Conservation (phyloP, 2,113 vertebrate genomes). For the Notechis scutatus region DNA sequence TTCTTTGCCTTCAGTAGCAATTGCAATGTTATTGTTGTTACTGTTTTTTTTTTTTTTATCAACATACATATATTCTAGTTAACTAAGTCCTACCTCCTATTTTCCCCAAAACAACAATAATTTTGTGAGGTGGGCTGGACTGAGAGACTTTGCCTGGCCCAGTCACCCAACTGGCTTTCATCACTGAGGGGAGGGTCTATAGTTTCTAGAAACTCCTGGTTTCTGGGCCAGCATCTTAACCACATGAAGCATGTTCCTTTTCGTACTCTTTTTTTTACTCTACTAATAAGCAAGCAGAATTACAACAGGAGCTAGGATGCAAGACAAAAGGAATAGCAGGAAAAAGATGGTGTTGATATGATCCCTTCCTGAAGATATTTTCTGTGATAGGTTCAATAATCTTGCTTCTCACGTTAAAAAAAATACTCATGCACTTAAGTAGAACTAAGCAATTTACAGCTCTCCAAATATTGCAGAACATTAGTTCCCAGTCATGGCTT, state of each 20-base stretch:
- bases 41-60: background rate
- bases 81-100: background rate
- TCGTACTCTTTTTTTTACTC: background rate
- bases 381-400: background rate
- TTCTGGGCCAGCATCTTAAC: background rate
- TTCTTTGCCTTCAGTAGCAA: background rate
- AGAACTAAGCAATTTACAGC: background rate
- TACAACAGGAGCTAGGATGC: background rate
- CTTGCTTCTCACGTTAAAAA: background rate
- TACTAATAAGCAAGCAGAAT: background rate
- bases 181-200: background rate
- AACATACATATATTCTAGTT: background rate
- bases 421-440: background rate
- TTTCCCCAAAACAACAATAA: background rate
- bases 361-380: background rate
- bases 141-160: background rate
- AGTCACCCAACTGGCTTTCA: background rate
- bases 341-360: background rate
- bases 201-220: background rate
- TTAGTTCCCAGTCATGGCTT: background rate
- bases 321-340: background rate
- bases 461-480: background rate
- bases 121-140: background rate
- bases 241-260: background rate
- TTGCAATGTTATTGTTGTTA: background rate